Evolutionary conservation across 2,888 invertebrate species (phyloP).

Genomic region (Meiosimyza decipiens): DNA sequence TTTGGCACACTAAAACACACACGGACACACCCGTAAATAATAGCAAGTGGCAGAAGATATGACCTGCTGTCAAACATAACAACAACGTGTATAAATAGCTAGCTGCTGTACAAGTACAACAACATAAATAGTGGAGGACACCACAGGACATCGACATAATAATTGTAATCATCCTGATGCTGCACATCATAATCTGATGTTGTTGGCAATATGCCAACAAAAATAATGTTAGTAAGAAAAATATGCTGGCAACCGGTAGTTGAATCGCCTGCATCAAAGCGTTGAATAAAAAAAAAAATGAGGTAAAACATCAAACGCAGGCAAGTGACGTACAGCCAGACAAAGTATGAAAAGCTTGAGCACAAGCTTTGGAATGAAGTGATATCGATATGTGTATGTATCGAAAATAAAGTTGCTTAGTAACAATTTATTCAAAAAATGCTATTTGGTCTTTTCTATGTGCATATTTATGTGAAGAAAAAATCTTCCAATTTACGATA

Average conservation of each 20-base stretch:
- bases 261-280: constrained; percentile 8
- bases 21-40: background rate
- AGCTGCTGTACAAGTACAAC: constrained; percentile 1
- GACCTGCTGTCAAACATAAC: too few relatives aligned
- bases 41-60: too few relatives aligned
- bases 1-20: background rate
- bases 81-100: constrained; percentile 4
- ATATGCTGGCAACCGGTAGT: background rate
- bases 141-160: constrained; percentile 30
- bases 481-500: too few relatives aligned
- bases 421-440: too few relatives aligned
- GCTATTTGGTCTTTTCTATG: too few relatives aligned
- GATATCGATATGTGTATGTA: too few relatives aligned
- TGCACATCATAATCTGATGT: constrained; percentile 21
- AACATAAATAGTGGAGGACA: constrained; percentile 3
- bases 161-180: constrained; percentile 29
- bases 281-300: background rate
- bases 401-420: too few relatives aligned
- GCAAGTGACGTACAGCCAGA: background rate
- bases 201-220: constrained; percentile 24
- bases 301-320: constrained; percentile 8
- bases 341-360: background rate
- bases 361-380: too few relatives aligned
- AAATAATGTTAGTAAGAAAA: background rate
- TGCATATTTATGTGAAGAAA: too few relatives aligned